A percentile compares a stretch with the other conserved stretches of the same genome.
Conservation (phyloP, 2,113 vertebrate genomes). For the Ciconia stormi region DNA sequence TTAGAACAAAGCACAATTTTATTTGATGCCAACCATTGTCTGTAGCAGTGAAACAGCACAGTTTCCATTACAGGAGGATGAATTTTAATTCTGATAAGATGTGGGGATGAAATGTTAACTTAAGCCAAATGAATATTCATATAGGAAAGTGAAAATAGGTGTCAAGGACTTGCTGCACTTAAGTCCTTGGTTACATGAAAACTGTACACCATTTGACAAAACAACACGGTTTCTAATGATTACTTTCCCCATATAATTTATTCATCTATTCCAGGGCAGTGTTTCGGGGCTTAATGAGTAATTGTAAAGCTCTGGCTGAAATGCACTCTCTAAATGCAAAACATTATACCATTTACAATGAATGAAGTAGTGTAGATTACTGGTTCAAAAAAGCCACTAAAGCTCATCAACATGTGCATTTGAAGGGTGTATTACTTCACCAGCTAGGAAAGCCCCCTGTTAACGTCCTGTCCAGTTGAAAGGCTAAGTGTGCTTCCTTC, state of each 20-base stretch:
- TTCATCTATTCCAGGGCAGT: slow-evolving; percentile 57
- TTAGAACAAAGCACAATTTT: slow-evolving; percentile 40
- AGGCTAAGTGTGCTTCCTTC: slow-evolving; percentile 14
- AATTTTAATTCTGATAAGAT: slow-evolving; percentile 26
- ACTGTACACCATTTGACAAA: slow-evolving; percentile 36
- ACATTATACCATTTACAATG: slow-evolving; percentile 35
- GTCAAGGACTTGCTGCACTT: slow-evolving; percentile 61
- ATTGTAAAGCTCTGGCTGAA: slow-evolving; percentile 60
- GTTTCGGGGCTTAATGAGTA: slow-evolving; percentile 37
- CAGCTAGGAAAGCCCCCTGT: neutral
- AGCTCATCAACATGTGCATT: slow-evolving; percentile 42
- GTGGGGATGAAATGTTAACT: slow-evolving; percentile 16
- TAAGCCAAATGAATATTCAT: slow-evolving; percentile 52
- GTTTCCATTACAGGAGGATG: neutral
- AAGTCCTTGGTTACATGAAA: slow-evolving; percentile 47
- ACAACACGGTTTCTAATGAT: slow-evolving; percentile 47
- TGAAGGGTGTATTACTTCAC: neutral
- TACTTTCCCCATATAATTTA: slow-evolving; percentile 57
- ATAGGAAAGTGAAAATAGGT: slow-evolving; percentile 56
- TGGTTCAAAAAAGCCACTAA: slow-evolving; percentile 31
- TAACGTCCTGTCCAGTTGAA: neutral
- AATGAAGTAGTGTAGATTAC: slow-evolving; percentile 31
- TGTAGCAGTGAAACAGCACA: neutral
- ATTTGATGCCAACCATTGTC: slow-evolving; percentile 19
- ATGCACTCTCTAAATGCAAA: slow-evolving; percentile 46